A percentile compares a stretch with the other conserved stretches of the same genome.
These are phyloP conservation scores for Pipistrellus pygmaeus DNA, from an alignment of 2,797 vertebrate genomes.

Conservation along the genomic window DNA sequence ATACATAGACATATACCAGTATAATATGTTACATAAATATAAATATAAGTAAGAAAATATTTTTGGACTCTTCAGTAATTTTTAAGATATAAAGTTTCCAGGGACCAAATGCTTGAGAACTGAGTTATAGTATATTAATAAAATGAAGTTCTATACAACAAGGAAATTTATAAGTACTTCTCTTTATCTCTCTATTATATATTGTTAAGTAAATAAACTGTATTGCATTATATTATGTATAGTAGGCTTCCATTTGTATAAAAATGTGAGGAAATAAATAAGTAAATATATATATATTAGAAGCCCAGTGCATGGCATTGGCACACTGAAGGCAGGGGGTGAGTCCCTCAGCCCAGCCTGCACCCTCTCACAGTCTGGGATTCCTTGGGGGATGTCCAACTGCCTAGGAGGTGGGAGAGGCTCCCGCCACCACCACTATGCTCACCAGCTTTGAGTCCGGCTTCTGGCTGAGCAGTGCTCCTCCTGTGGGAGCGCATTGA, in stretches of 20 bases:
- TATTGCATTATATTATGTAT: background rate
- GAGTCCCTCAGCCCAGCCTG: too few species aligned
- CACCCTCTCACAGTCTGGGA: too few species aligned
- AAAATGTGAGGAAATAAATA: background rate
- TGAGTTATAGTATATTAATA: background rate
- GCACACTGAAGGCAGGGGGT: too few species aligned
- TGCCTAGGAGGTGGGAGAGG: too few species aligned
- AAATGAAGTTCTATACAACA: background rate
- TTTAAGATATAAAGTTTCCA: background rate
- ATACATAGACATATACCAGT: background rate
- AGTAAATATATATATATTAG: too few species aligned
- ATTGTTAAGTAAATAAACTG: background rate
- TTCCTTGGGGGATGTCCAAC: too few species aligned
- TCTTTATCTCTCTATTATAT: background rate
- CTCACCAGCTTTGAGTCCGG: too few species aligned
- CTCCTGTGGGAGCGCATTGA: too few species aligned
- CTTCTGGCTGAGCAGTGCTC: too few species aligned
- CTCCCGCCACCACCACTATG: too few species aligned
- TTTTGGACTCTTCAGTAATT: background rate
- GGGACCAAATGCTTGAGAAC: background rate
- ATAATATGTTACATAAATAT: background rate
- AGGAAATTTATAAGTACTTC: background rate
- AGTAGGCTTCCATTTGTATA: too few species aligned
- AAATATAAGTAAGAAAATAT: conserved; percentile 4
- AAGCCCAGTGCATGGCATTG: too few species aligned